Base-by-base conservation (phyloP, 2,113 vertebrate genomes). In the Rostratula benghalensis region DNA sequence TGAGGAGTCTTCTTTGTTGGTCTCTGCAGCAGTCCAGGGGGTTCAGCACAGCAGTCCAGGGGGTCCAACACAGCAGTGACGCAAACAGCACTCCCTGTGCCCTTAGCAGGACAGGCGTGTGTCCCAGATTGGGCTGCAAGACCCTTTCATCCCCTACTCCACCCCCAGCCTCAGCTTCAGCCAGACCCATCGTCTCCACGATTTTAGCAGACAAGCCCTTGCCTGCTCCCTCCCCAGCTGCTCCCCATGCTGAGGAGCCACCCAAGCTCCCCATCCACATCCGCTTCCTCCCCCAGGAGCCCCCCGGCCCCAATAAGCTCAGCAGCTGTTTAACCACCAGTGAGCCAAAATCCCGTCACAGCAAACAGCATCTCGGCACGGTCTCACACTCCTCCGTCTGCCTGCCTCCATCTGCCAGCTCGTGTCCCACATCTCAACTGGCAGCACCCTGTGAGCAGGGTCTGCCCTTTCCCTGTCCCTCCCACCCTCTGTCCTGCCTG, bases 391-490 rank as follows among this genome's bases (percentile, higher is more conserved):
- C 37, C 83, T 61, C 92, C 27, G 8, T 57, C 83, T 95, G 94
- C 80, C 91, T 0, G 4, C 43, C 73, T 83, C 95, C 93, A 94
- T 94, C 93, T 94, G 91, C 95, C 57, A 1, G 39, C 77, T 95
- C 92, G 4, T 60, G 77, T 84, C 93, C 93, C 59, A 60, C 89
- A 83, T 70, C 79, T 19, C 2, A 0, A 31, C 50, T 20, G 41
- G 71, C 83, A 93, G 88, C 0, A 0, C 63, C 48, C 63, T 35
- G 73, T 0, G 1, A 80, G 59, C 3, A 0, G 45, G 13, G 0
- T 43, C 83, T 90, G 83, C 63, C 59, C 88, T 51, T 69, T 68
- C 59, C 75, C 28, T 1, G 0, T 41, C 60, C 71, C 54, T 54
- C 24, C 48, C 31, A 33, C 39, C 19, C 24, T 53, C 85, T 6